Evolutionary conservation across 2,888 invertebrate species (phyloP), one percentile per base, ranked within the genome.

Genomic region (Cosmia trapezina): DNA sequence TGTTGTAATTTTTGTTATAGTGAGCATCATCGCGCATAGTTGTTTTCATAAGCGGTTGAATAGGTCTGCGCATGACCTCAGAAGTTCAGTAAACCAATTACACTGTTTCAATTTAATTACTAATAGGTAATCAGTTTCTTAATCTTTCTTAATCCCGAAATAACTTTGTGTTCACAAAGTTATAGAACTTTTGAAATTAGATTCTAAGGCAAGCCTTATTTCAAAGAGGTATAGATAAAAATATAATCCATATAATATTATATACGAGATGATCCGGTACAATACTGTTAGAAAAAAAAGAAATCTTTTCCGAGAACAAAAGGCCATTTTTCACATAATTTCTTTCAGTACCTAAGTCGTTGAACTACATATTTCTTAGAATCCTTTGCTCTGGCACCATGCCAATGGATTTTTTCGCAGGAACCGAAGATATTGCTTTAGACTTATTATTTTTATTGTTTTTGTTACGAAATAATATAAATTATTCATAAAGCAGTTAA

Each of bases 341-440:
- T 79, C 51, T 49, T 61, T 74, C 53, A 53, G 51, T 60, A n/a
- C n/a, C n/a, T n/a, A 71, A 74, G 53, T 72, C 47, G 51, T 70
- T 76, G 51, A 76, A 75, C 70, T 78, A 66, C 70, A 71, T 74
- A 72, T 81, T 75, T 76, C 70, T 70, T 56, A 66, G 73, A 83
- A 76, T 80, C 68, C 51, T 76, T 73, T 37, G 57, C 47, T 19
- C 61, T 81, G 81, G 83, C 69, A 37, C 11, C 11, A 64, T 2
- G 69, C 72, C 71, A 81, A 80, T 56, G 8, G 14, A 22, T 70
- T 78, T 70, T 77, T 79, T 75, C 41, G n/a, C n/a, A 49, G 66
- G 64, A 79, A 68, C 22, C 45, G 28, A 57, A 68, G 37, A 66
- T 74, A 66, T 69, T 66, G 17, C 53, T 49, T 28, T 47, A 53